These are phyloP conservation scores for Microcebus griseorufus DNA, from an alignment of 2,113 vertebrate genomes.

Conservation along the genomic window DNA sequence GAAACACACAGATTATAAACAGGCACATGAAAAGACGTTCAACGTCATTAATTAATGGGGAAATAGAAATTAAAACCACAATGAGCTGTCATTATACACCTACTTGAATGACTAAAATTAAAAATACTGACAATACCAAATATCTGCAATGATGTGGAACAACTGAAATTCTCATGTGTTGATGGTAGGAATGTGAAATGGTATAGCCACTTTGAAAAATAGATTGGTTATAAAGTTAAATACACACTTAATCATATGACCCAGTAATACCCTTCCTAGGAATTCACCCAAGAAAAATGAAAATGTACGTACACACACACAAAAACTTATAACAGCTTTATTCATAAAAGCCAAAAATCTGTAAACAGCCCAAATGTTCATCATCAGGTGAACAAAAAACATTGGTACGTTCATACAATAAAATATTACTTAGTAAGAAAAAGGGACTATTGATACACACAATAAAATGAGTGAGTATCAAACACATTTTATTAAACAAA, in stretches of 20 bases:
- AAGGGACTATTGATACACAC: neutral
- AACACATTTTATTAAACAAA: neutral
- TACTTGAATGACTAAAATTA: neutral
- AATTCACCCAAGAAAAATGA: neutral
- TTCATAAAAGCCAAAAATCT: neutral
- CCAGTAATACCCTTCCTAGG: neutral
- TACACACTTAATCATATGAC: neutral
- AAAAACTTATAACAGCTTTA: neutral
- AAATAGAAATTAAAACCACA: neutral
- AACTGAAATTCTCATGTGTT: neutral
- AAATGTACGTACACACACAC: neutral
- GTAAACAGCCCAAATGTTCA: neutral
- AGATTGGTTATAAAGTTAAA: neutral
- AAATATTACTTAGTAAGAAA: neutral
- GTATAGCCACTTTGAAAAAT: neutral
- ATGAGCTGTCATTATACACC: neutral
- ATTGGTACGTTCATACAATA: neutral
- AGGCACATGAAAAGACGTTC: neutral
- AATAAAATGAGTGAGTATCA: neutral
- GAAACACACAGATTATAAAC: neutral
- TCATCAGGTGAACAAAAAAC: neutral
- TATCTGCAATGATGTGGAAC: neutral
- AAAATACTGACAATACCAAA: neutral
- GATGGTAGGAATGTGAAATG: accelerated
- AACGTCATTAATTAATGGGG: neutral